Evolutionary conservation across 2,888 invertebrate genomes (phyloP).

Genomic region (Agelastica alni): DNA sequence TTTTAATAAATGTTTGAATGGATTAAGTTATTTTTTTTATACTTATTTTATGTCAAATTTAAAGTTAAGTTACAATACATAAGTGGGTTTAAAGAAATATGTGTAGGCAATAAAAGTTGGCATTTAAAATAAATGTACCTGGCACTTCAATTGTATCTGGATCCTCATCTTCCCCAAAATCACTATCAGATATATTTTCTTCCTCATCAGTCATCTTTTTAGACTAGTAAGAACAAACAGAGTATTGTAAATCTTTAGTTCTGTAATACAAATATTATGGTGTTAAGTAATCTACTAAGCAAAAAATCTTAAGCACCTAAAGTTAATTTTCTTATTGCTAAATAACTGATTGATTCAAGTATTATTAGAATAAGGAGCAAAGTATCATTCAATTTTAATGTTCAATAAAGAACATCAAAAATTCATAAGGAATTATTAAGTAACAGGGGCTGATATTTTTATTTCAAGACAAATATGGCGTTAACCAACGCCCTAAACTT

Average conservation of each 20-base stretch:
- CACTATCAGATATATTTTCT: slow-evolving; percentile 65
- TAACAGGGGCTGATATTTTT: slow-evolving; percentile 43
- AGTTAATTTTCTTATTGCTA: slow-evolving; percentile 6
- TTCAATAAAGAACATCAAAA: slow-evolving; percentile 32
- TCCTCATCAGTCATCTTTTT: slow-evolving; percentile 55
- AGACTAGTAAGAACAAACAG: slow-evolving; percentile 44
- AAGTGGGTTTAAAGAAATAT: too few relatives aligned
- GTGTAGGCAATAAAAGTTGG: too few relatives aligned
- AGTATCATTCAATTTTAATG: slow-evolving; percentile 18
- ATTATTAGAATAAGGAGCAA: slow-evolving; percentile 8
- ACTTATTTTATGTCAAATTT: too few relatives aligned
- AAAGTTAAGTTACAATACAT: too few relatives aligned
- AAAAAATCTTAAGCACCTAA: slow-evolving; percentile 15
- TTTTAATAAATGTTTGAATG: too few relatives aligned
- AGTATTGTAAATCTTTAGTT: slow-evolving; percentile 27
- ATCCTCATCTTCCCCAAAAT: slow-evolving; percentile 87
- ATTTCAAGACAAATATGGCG: slow-evolving; percentile 55
- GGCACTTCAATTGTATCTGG: slow-evolving; percentile 91
- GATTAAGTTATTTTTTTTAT: too few relatives aligned
- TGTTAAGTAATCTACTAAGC: slow-evolving; percentile 33
- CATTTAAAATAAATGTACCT: too few relatives aligned
- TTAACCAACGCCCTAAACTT: slow-evolving; percentile 55
- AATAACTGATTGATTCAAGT: not conserved
- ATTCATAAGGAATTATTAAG: slow-evolving; percentile 34
- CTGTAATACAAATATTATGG: slow-evolving; percentile 31